A percentile compares a stretch with the other conserved stretches of the same genome.
Evolutionary conservation across 2,888 invertebrate species (phyloP).

Genomic region (Chrysolina oricalcia): DNA sequence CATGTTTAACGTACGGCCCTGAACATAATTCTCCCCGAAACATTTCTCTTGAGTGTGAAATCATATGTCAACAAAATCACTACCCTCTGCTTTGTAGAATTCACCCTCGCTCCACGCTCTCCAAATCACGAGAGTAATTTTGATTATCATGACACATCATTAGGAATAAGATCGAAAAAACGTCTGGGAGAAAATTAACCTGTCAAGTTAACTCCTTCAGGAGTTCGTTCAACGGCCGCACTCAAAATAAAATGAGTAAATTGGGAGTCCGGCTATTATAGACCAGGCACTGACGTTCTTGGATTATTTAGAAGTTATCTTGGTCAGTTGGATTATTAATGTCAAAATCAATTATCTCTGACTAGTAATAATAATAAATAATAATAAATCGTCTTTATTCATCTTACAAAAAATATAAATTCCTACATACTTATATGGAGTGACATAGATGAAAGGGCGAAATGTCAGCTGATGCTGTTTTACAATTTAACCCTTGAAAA

Average conservation of each 20-base stretch:
- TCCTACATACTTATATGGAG: too few relatives aligned
- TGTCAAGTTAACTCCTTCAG: slow-evolving; percentile 38
- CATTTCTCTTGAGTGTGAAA: not conserved
- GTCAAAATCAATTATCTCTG: too few relatives aligned
- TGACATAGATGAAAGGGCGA: too few relatives aligned
- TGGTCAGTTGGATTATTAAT: too few relatives aligned
- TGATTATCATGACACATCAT: slow-evolving; percentile 44
- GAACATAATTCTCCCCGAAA: not conserved
- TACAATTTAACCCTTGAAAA: too few relatives aligned
- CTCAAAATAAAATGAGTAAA: not conserved
- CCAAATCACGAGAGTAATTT: slow-evolving; percentile 11
- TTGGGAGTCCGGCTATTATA: not conserved
- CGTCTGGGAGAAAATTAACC: slow-evolving; percentile 47
- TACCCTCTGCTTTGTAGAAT: not conserved
- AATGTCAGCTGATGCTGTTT: too few relatives aligned
- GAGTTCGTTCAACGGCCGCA: slow-evolving; percentile 9
- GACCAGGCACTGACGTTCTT: not conserved
- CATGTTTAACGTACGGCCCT: not conserved
- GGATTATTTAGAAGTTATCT: too few relatives aligned
- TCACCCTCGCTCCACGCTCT: not conserved
- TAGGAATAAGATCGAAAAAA: slow-evolving; percentile 48
- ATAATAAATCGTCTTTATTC: too few relatives aligned
- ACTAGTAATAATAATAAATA: too few relatives aligned
- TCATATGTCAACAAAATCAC: not conserved
- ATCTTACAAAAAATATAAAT: too few relatives aligned